Evolutionary conservation across 2,113 vertebrate genomes (phyloP), one percentile per base, ranked within the genome.

Genomic region (Myotis lucifugus): DNA sequence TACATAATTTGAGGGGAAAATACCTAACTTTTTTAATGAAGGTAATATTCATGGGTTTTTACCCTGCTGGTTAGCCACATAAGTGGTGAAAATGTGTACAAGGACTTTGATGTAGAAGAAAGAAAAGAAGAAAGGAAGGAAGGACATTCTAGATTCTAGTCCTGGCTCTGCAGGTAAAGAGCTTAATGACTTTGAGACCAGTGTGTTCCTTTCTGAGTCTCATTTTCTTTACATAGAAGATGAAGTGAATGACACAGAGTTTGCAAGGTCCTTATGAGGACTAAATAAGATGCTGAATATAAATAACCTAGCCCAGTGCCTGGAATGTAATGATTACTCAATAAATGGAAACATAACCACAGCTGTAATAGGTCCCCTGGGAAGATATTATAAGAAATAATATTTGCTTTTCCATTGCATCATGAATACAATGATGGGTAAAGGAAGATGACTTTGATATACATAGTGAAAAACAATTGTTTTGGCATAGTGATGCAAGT

Each of bases 401-500:
- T 76, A 2, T 85, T 95, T 96, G n/a, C 11, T 85, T 72, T 34
- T 59, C 17, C 40, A 59, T 70, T 85, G 46, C 25, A 92, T 91
- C 59, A 93, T 85, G 37, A 88, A 59, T 92, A 85, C 83, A 81
- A 94, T 50, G 42, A 32, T 77, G 17, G 25, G 4, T 89, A 66
- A 83, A 89, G 19, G 5, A 67, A 54, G 25, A 83, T 59, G 34
- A 46, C 59, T 29, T 92, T 82, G 59, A 21, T 85, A 85, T 1
- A 66, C 4, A 76, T n/a, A 54, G 25, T 40, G 34, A 61, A 81
- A 87, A 90, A 88, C 7, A 92, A 59, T 83, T 88, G 32, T 54
- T 93, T 85, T 46, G 56, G 10, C 4, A 56, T 32, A 46, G 27
- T 77, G 1, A 8, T 18, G 12, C 2, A 54, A 23, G 34, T 52